Base-by-base conservation (phyloP, 2,888 invertebrate genomes). In the Erpobdella octoculata region DNA sequence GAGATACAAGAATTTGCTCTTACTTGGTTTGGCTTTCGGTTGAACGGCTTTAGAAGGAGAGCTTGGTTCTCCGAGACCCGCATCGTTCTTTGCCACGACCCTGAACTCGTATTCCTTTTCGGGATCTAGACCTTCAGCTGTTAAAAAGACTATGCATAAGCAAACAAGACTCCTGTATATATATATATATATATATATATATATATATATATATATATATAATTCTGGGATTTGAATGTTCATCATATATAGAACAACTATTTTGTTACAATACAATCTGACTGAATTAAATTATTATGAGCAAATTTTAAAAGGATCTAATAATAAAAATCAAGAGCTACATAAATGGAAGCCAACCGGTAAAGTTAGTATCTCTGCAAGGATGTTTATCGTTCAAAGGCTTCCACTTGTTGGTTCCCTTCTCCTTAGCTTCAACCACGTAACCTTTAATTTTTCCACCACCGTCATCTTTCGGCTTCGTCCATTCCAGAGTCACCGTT, bases 101-200 rank as follows among this genome's bases (percentile, higher is more conserved):
- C 98, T 88, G 88, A 98, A 98, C 84, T 98, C 97, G 83, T 97
- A 98, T 81, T 94, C 94, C 80, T 90, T 90, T 3, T 93, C 93
- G 71, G 92, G 89, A 12, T 89, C 87, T 53, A 86, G 79, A 21
- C 84, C 84, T 58, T 81, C 80, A 72, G 85, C 86, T 81, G 77
- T 73, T 78, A n/a, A 25, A 5, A n/a, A 25, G 6, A 53, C 28
- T 1, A 53, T n/a, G n/a, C n/a, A n/a, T n/a, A n/a, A n/a, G n/a
- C n/a, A n/a, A n/a, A n/a, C n/a, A n/a, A n/a, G n/a, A n/a, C n/a
- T n/a, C n/a, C n/a, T n/a, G n/a, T n/a, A n/a, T n/a, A n/a, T n/a
- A n/a, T n/a, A n/a, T n/a, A n/a, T n/a, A n/a, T n/a, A n/a, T n/a
- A n/a, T n/a, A n/a, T n/a, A n/a, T n/a, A n/a, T n/a, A 33, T 46